Evolutionary conservation across 2,797 vertebrate genomes (phyloP), one percentile per base, ranked within the genome.

Genomic region (Nyctalus aviator): DNA sequence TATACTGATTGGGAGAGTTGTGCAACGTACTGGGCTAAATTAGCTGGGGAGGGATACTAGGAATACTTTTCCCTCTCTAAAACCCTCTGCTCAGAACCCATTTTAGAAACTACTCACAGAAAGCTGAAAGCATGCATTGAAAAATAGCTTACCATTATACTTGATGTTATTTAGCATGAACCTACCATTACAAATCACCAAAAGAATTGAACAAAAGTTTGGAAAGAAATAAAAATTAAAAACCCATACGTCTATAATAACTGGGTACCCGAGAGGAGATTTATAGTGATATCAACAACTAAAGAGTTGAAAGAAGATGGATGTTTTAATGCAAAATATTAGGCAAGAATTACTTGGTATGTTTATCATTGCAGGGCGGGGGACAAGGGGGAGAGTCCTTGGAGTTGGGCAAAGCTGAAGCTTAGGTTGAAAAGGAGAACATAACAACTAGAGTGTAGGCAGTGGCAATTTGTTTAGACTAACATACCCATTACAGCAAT

Each of bases 1-100:
- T 96, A 95, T 59, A 96, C 94, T 96, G 96, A 96, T 91, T 93
- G 95, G 90, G 53, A 92, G 95, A 96, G 93, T 82, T 78, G 94
- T 94, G 94, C 96, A 97, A 97, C 94, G 96, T 77, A 71, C 84
- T 93, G 92, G 94, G 73, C 55, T 86, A 64, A 87, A 89, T 98
- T 97, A 96, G 88, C 91, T 6, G 8, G 89, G 82, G 87, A 84
- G 44, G 82, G 86, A 73, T 64, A 75, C 87, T 78, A 84, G 83
- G 50, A 82, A 90, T 90, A 71, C 84, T 50, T 96, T 64, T 94
- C 21, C 75, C 35, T 89, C 48, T 96, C 46, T 66, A 59, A 82
- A 68, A 92, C n/a, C 17, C 59, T 94, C 50, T 94, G 66, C 79
- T 91, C 48, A 76, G 81, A 71, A 94, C 46, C n/a, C 59, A 48